Evolutionary conservation across 2,888 invertebrate species (phyloP).

Genomic region (Ischnus inquisitorius): DNA sequence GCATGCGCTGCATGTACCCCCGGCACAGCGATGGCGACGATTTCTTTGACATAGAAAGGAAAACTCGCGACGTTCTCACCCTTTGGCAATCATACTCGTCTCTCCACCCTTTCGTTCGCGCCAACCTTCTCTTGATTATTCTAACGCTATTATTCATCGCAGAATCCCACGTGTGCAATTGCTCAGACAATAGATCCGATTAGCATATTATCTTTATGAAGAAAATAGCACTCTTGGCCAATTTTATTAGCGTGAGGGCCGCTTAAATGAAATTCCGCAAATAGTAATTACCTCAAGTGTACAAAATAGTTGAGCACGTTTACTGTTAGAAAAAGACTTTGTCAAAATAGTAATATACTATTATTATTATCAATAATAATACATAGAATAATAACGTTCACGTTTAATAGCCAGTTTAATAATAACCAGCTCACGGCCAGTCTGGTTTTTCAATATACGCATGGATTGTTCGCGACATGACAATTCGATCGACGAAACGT

Average conservation of each 20-base stretch:
- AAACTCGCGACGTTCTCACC: slow-evolving; percentile 71
- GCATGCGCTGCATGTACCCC: background rate
- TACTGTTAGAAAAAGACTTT: no score
- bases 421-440: no score
- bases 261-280: background rate
- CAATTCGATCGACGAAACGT: slow-evolving; percentile 6
- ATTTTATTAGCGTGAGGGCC: background rate
- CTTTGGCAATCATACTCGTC: slow-evolving; percentile 14
- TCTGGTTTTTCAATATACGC: no score
- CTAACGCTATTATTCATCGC: slow-evolving; percentile 52
- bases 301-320: no score
- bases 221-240: slow-evolving; percentile 42
- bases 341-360: no score
- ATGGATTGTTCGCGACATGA: background rate
- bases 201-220: slow-evolving; percentile 56
- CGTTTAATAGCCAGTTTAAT: no score
- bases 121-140: slow-evolving; percentile 43
- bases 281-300: no score
- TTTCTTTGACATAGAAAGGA: slow-evolving; percentile 83
- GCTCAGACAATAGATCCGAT: slow-evolving; percentile 59
- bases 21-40: slow-evolving; percentile 70
- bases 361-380: no score
- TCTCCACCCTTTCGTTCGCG: slow-evolving; percentile 2
- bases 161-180: slow-evolving; percentile 45
- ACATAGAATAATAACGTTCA: no score